phyloP scores from a whole-genome alignment of 2,888 invertebrate genomes.

The Pristionchus arcanus region DNA sequence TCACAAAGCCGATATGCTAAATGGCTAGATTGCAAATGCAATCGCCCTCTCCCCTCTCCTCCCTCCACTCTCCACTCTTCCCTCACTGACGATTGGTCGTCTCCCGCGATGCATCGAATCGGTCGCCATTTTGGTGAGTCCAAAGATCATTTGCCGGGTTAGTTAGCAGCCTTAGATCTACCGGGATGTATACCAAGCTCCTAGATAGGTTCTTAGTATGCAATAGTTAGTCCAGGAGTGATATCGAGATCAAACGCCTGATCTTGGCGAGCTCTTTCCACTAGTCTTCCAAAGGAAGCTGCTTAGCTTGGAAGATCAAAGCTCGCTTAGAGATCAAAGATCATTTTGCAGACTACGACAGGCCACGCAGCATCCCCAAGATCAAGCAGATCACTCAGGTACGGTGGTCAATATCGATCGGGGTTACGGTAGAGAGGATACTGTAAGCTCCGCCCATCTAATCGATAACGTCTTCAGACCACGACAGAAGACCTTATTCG shows the following conservation, averaged over 20 bases:
- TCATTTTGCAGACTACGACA: neutral
- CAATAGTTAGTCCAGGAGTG: too few relatives aligned
- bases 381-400: neutral
- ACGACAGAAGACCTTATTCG: conserved; percentile 3
- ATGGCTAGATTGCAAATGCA: neutral
- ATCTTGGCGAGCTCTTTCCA: too few relatives aligned
- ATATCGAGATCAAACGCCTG: too few relatives aligned
- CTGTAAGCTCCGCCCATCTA: neutral
- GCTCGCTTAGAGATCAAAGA: neutral
- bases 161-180: too few relatives aligned
- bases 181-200: too few relatives aligned
- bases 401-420: neutral
- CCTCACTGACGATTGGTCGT: neutral
- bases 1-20: neutral
- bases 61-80: neutral
- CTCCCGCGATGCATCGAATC: neutral
- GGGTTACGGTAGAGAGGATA: too few relatives aligned
- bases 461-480: neutral
- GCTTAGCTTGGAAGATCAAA: neutral
- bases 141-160: too few relatives aligned
- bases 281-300: too few relatives aligned
- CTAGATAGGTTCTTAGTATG: too few relatives aligned
- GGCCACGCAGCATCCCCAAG: neutral
- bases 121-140: neutral
- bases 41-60: neutral